Evolutionary conservation across 2,113 vertebrate species (phyloP).

Genomic region (Xiphophorus couchianus): DNA sequence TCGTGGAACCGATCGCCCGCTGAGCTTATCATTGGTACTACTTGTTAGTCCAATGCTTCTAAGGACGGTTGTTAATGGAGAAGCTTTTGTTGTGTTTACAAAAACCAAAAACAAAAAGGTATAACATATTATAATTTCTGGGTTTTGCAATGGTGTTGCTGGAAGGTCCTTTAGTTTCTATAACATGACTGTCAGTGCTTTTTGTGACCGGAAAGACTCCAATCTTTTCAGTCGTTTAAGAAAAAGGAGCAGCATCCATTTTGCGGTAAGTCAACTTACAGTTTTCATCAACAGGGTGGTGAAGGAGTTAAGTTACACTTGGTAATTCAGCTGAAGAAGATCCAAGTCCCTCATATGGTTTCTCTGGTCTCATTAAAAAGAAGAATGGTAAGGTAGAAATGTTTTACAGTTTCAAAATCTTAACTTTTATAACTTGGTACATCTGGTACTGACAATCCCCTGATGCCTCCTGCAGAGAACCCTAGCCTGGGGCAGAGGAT

Average conservation of each 20-base stretch:
- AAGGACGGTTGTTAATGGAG: no score
- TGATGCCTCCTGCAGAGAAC: no score
- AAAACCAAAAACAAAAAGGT: not conserved
- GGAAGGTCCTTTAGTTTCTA: no score
- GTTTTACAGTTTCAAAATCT: no score
- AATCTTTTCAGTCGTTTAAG: not conserved
- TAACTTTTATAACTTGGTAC: no score
- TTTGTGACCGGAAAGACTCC: not conserved
- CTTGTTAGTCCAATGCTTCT: no score
- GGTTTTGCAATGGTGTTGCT: no score
- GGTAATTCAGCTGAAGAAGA: not conserved
- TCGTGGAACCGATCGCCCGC: no score
- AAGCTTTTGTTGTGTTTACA: not conserved
- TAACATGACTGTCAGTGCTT: not conserved
- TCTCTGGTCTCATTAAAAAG: not conserved
- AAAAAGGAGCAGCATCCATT: not conserved
- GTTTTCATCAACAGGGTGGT: not conserved
- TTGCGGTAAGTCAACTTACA: not conserved
- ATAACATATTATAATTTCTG: no score
- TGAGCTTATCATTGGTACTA: no score
- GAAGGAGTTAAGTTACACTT: not conserved
- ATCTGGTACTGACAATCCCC: no score
- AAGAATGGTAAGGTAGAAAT: not conserved
- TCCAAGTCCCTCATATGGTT: not conserved
- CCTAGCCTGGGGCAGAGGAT: no score